Percentiles rank a stretch among this genome's conserved stretches.
Conservation (phyloP, 2,797 vertebrate genomes). For the Phataginus tetradactyla region DNA sequence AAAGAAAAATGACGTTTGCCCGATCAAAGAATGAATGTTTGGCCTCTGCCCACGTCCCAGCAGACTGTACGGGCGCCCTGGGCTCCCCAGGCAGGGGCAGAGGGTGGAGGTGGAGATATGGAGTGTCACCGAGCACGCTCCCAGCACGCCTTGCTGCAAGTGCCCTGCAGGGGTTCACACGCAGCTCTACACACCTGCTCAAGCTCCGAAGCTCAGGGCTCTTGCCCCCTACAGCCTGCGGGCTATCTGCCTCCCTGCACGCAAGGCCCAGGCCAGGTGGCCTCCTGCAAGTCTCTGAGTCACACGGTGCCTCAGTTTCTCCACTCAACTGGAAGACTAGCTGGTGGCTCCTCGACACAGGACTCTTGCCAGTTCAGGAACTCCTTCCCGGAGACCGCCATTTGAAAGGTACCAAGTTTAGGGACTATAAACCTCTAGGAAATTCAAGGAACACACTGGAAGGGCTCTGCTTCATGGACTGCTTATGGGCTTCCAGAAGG, state of each 20-base stretch:
- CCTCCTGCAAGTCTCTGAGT: background rate
- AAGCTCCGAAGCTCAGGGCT: background rate
- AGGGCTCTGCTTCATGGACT: background rate
- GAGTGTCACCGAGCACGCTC: background rate
- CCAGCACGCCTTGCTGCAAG: background rate
- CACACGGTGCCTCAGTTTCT: background rate
- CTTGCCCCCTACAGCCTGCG: background rate
- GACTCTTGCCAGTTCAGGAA: background rate
- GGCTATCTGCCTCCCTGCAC: background rate
- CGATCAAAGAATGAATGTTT: background rate
- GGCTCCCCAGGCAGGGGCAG: background rate
- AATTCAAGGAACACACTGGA: background rate
- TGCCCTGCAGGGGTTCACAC: background rate
- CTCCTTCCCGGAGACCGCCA: background rate
- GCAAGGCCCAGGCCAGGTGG: background rate
- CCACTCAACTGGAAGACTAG: background rate
- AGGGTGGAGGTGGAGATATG: background rate
- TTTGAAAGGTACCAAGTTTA: fast-evolving
- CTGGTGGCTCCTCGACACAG: background rate
- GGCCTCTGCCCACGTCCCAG: background rate
- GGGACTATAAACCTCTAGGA: background rate
- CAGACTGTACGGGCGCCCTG: too few species aligned
- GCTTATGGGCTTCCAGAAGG: background rate
- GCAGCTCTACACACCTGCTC: too few species aligned
- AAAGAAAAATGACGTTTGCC: conserved; percentile 53